These are phyloP conservation scores for Cerastis leucographa DNA, from an alignment of 2,888 invertebrate species.

Conservation along the genomic window DNA sequence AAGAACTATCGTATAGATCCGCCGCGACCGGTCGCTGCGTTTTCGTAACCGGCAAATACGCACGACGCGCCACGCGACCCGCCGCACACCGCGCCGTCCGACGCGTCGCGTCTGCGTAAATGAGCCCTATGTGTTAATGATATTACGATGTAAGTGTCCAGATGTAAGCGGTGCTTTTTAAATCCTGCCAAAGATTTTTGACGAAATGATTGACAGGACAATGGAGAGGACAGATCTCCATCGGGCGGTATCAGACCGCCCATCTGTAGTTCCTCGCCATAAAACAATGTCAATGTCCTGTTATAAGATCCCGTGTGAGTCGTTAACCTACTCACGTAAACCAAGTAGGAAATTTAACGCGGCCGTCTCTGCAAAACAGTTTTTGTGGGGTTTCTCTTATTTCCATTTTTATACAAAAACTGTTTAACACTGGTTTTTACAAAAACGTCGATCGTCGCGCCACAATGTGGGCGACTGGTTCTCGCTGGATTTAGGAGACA, in stretches of 20 bases:
- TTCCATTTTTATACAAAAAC: slow-evolving; percentile 8
- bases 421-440: slow-evolving; percentile 34
- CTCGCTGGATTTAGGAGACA: slow-evolving; percentile 3
- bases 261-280: slow-evolving; percentile 64
- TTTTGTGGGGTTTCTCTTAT: slow-evolving; percentile 22
- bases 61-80: too few relatives aligned
- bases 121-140: slow-evolving; percentile 48
- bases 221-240: slow-evolving; percentile 73
- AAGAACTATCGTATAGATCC: too few relatives aligned
- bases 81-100: too few relatives aligned
- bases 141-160: slow-evolving; percentile 39
- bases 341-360: slow-evolving; percentile 37
- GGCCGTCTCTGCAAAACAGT: slow-evolving; percentile 24
- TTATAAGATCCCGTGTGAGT: slow-evolving; percentile 61
- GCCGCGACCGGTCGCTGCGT: too few relatives aligned
- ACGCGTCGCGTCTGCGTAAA: too few relatives aligned
- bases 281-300: slow-evolving; percentile 78
- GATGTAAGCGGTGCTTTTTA: slow-evolving; percentile 26
- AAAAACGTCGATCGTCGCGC: slow-evolving; percentile 28
- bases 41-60: too few relatives aligned
- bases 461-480: slow-evolving; percentile 42
- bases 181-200: slow-evolving; percentile 61
- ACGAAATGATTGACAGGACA: slow-evolving; percentile 80
- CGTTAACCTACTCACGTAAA: slow-evolving; percentile 64
- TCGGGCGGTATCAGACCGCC: slow-evolving; percentile 70